Percentiles rank a stretch among this genome's conserved stretches.
phyloP scores from a whole-genome alignment of 2,888 invertebrate species.

The Dynastes maya region DNA sequence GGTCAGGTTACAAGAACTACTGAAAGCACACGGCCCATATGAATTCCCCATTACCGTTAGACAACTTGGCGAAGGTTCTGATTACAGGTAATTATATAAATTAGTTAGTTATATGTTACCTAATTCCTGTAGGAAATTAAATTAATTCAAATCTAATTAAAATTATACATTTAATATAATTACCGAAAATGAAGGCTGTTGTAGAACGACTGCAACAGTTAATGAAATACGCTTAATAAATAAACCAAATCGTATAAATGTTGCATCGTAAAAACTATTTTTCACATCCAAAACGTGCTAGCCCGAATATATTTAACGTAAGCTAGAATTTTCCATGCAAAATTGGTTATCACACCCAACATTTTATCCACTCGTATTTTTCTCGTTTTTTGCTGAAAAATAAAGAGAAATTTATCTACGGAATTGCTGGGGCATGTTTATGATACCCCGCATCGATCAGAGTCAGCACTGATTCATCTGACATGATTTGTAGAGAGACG shows the following conservation, averaged over 20 bases:
- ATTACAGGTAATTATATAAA: conserved; percentile 79
- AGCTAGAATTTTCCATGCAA: too few relatives aligned
- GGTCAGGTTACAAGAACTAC: conserved; percentile 88
- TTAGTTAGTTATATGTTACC: too few relatives aligned
- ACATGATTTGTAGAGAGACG: not conserved
- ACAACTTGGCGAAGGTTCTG: conserved; percentile 87
- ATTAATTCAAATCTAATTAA: too few relatives aligned
- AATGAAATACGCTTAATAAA: too few relatives aligned
- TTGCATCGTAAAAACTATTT: too few relatives aligned
- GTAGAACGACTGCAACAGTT: too few relatives aligned
- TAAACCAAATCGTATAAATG: too few relatives aligned
- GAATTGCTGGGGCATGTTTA: conserved; percentile 4
- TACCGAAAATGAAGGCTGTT: too few relatives aligned
- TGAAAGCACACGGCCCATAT: conserved; percentile 90
- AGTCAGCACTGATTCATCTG: not conserved
- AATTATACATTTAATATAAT: too few relatives aligned
- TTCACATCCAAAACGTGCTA: too few relatives aligned
- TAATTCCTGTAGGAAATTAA: too few relatives aligned
- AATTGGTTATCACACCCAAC: not conserved
- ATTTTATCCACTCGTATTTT: not conserved
- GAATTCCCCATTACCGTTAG: conserved; percentile 89
- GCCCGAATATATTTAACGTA: too few relatives aligned
- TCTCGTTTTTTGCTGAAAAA: not conserved
- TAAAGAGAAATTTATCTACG: not conserved
- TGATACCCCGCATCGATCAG: not conserved